These are phyloP conservation scores for Exaiptasia diaphana DNA, from an alignment of 64 coral and sea anemone species.

Conservation along the genomic window DNA sequence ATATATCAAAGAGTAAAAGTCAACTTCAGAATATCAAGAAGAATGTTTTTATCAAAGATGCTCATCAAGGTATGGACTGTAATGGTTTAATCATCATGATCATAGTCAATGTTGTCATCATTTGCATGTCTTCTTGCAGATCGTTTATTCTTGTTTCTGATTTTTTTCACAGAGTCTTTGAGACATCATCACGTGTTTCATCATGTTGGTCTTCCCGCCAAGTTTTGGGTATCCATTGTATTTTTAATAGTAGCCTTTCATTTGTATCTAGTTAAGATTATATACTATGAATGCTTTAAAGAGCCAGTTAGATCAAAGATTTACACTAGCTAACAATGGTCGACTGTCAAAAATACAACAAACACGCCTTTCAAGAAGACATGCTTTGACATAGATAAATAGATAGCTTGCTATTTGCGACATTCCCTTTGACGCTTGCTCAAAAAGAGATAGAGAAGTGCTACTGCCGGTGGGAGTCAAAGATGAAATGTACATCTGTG, in stretches of 20 bases:
- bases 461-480: too few relatives aligned
- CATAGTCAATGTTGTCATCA: neutral
- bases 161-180: slow-evolving; percentile 56
- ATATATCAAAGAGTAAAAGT: slow-evolving; percentile 88
- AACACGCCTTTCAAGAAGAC: too few relatives aligned
- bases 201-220: slow-evolving; percentile 54
- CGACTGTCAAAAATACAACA: too few relatives aligned
- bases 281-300: slow-evolving; percentile 83
- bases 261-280: slow-evolving; percentile 78
- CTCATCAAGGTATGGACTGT: slow-evolving; percentile 74
- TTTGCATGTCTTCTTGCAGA: neutral
- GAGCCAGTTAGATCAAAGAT: slow-evolving; percentile 74
- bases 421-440: too few relatives aligned
- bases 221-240: slow-evolving; percentile 81
- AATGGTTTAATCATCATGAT: neutral
- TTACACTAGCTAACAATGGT: slow-evolving; percentile 65
- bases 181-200: slow-evolving; percentile 64
- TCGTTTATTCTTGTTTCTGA: neutral
- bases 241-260: slow-evolving; percentile 85
- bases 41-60: slow-evolving; percentile 86
- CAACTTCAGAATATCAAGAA: slow-evolving; percentile 75
- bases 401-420: too few relatives aligned
- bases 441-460: too few relatives aligned
- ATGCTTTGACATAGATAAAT: too few relatives aligned
- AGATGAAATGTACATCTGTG: too few relatives aligned